phyloP scores from a whole-genome alignment of 2,797 vertebrate species.

The Alfaro cultratus region DNA sequence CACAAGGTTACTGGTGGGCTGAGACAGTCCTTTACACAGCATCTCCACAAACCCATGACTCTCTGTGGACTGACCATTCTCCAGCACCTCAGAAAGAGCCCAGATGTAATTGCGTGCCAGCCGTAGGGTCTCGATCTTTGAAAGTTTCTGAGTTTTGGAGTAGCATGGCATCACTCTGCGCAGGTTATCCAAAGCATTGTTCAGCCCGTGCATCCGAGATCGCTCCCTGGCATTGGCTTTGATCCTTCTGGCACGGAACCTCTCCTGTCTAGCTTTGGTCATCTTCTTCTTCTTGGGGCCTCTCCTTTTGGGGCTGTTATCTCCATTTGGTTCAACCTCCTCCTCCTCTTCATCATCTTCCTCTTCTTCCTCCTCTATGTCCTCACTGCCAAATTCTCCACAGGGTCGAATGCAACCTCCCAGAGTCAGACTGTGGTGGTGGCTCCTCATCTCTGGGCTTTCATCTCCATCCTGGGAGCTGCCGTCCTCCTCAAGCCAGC shows the following conservation, averaged over 20 bases:
- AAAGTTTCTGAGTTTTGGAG: constrained; percentile 97
- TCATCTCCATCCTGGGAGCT: constrained; percentile 87
- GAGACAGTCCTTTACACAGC: constrained; percentile 96
- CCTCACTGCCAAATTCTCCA: constrained; percentile 82
- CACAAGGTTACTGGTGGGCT: constrained; percentile 96
- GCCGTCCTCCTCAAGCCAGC: constrained; percentile 86
- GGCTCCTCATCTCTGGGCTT: constrained; percentile 66
- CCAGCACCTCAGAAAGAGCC: constrained; percentile 95
- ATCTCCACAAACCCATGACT: constrained; percentile 93
- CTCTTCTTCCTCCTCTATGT: constrained; percentile 82
- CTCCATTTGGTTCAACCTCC: constrained; percentile 83
- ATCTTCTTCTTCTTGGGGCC: constrained; percentile 99
- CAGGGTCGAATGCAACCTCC: constrained; percentile 60
- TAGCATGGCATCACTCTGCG: constrained; percentile 97
- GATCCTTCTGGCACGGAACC: constrained; percentile 88
- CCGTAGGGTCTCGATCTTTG: constrained; percentile 96
- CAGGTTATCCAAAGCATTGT: constrained; percentile 93
- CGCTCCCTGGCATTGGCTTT: constrained; percentile 97
- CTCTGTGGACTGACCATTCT: constrained; percentile 89
- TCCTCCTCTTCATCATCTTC: constrained; percentile 80
- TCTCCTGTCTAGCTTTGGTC: constrained; percentile 93
- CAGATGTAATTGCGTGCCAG: constrained; percentile 97
- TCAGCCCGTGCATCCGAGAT: constrained; percentile 94
- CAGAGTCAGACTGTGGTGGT: constrained; percentile 71
- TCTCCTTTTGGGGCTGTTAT: constrained; percentile 88